These are phyloP conservation scores for Donacobius atricapilla DNA, from an alignment of 2,113 vertebrate species.

Conservation along the genomic window DNA sequence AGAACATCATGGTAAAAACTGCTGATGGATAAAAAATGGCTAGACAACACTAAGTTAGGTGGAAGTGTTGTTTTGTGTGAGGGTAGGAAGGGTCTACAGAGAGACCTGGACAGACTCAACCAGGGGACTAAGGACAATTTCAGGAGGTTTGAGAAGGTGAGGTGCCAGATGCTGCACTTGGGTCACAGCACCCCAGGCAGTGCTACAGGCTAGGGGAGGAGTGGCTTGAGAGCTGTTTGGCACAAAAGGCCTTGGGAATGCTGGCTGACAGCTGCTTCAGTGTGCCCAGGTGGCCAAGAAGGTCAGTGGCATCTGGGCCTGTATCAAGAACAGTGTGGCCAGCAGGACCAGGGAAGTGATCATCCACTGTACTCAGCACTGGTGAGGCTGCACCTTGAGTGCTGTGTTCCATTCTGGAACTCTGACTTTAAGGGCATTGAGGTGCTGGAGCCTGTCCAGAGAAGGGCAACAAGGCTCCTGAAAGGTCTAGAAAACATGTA, in stretches of 20 bases:
- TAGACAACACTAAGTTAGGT: background rate
- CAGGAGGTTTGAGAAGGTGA: background rate
- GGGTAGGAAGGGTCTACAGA: background rate
- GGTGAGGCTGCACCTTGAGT: background rate
- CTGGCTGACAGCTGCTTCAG: background rate
- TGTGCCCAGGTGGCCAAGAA: background rate
- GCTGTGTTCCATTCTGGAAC: rapidly evolving
- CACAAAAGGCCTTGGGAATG: background rate
- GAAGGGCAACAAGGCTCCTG: background rate
- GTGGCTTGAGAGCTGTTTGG: background rate
- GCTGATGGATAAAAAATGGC: background rate
- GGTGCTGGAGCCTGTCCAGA: background rate
- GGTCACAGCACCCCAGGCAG: background rate
- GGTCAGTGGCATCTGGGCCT: background rate
- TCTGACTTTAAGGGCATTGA: background rate
- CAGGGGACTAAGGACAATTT: background rate
- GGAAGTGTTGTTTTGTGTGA: background rate
- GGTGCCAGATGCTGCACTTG: background rate
- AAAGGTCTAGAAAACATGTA: background rate
- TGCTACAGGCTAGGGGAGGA: background rate
- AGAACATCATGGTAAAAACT: background rate
- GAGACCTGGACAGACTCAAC: background rate
- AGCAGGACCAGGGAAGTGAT: background rate
- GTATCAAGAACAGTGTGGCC: background rate
- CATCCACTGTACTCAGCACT: background rate